Base-by-base conservation (phyloP, 2,888 invertebrate genomes). In the Aphodius sticticus region DNA sequence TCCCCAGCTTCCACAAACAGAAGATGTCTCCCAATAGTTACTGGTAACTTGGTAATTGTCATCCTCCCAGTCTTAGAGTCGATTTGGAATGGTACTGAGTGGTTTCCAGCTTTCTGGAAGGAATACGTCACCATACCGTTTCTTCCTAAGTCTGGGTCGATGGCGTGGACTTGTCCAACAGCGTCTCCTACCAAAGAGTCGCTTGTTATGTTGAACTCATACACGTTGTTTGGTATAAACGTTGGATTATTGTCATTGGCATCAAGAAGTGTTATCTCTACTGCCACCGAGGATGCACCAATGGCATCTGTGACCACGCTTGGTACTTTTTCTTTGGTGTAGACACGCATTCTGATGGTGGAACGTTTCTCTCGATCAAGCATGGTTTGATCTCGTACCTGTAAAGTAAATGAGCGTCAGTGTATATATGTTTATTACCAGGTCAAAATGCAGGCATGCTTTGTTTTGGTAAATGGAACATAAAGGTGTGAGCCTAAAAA, bases 241-340 rank as follows among this genome's bases (percentile, higher is more conserved):
- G 93, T 93, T 0, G 98, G 97, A 84, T 95, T 96, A 85, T 97
- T 97, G 87, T 98, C 97, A 86, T 98, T 98, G 15, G 97, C 96
- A 87, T 98, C 97, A 0, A 96, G 90, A 36, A 97, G 88, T 0
- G 95, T 94, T 0, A 97, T 95, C 89, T 96, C 96, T 0, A 97
- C 95, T 70, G 92, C 92, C 0, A 96, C 96, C 35, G 91, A 91
- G 72, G 92, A 92, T 15, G 88, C 87, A 0, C 87, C 88, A 81
- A 89, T 90, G 53, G 77, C 37, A 16, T 91, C 93, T 0, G 90
- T 88, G 0, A 94, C 92, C 2, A 95, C 92, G 83, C 93, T 94
- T 0, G 93, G 93, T 37, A 91, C 91, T 83, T 95, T 94, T 87
- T 97, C 97, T 84, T 94, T 92, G 0, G 97, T 96, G 82, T 93